Evolutionary conservation across 2,888 invertebrate genomes (phyloP), one percentile per base, ranked within the genome.

Genomic region (Idaea biselata): DNA sequence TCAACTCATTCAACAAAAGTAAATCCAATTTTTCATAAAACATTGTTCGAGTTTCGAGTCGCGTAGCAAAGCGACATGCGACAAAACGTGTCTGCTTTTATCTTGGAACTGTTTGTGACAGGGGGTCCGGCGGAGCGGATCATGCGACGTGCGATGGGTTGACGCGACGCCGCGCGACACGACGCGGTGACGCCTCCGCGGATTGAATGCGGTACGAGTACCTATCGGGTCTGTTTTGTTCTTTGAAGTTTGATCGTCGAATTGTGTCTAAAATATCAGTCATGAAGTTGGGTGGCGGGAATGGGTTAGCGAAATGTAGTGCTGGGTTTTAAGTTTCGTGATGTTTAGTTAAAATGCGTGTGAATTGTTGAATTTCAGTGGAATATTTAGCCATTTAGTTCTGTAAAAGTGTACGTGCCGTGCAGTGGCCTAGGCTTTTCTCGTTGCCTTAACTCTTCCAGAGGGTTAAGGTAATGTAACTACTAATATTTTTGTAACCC

Each of bases 21-120:
- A 70, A 65, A 68, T 67, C 55, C 62, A 68, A 65, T 68, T 68
- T 68, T 66, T 70, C 69, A 69, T 66, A 67, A 66, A 69, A 60
- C 65, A 63, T 70, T 66, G 68, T 71, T 69, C 68, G 60, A 63
- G 56, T 71, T 67, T 64, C 66, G 66, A 18, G 55, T 66, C 66
- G 68, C 61, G 63, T 69, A 64, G 64, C 61, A 59, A 59, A 32
- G 63, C 60, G 58, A 63, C 63, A 70, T 71, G 64, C 69, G 66
- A 69, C 66, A 64, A 59, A 63, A 63, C 68, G 65, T 18, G 59
- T 62, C 63, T 69, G 69, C 65, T 71, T 74, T 75, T 69, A 72
- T 64, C 65, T 61, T 68, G 44, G 64, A 72, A 73, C 71, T 76
- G 76, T 59, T 60, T 65, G 60, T 71, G 78, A 74, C 75, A 75